phyloP scores from a whole-genome alignment of 2,888 invertebrate genomes.

The Ischnura elegans region DNA sequence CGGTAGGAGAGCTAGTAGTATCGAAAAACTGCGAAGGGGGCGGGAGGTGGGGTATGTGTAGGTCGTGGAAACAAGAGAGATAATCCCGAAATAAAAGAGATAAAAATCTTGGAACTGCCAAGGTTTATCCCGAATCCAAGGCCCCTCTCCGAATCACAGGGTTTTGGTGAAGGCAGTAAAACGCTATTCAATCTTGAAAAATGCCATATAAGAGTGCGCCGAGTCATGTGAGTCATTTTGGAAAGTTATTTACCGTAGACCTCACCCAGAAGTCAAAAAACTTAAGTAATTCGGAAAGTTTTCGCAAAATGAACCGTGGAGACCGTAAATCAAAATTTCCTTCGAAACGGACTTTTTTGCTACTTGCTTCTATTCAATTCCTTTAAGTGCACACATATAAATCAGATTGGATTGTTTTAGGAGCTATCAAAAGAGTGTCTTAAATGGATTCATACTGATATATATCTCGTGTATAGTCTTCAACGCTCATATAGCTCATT shows the following conservation, averaged over 20 bases:
- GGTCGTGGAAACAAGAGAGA: background rate
- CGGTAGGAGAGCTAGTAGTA: background rate
- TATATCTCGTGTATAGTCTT: no score
- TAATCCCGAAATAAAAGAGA: conserved; percentile 8
- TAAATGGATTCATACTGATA: no score
- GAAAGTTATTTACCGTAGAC: background rate
- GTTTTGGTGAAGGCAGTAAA: background rate
- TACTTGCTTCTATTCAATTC: no score
- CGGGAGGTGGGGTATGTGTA: background rate
- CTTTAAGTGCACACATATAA: no score
- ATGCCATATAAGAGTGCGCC: background rate
- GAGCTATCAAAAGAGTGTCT: no score
- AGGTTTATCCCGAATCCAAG: background rate
- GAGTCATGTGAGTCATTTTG: background rate
- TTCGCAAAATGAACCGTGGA: background rate
- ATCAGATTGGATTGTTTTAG: no score
- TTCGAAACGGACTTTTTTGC: no score
- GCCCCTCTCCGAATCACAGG: background rate
- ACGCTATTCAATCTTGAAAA: background rate
- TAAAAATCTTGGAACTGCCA: conserved; percentile 9
- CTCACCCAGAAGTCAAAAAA: background rate
- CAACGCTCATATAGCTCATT: no score
- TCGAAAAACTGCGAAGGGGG: background rate
- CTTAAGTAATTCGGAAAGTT: background rate
- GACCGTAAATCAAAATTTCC: background rate